Base-by-base conservation (phyloP, 2,888 invertebrate genomes). In the Diarsia dahlii region DNA sequence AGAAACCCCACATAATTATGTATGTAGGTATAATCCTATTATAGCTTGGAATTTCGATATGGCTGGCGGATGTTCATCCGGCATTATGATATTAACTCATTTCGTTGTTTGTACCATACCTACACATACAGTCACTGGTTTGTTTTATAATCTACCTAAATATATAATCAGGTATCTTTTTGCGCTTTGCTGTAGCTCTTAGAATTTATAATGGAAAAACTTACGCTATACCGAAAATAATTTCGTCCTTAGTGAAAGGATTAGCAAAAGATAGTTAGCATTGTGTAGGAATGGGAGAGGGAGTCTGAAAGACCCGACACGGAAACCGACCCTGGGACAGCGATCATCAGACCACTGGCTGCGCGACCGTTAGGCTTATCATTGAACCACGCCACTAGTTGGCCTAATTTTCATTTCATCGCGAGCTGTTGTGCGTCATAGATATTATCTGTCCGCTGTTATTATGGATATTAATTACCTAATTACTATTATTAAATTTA, bases 31-130 rank as follows among this genome's bases (percentile, higher is more conserved):
- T 64, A 52, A 65, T 65, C 58, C 58, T 71, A 52, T 54, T 78
- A 65, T 66, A 69, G 54, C 50, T 65, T 71, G 8, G 28, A 66
- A 34, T 62, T 60, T 50, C 60, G 45, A 28, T 80, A 75, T 62
- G 45, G 13, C 56, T n/a, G 23, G 34, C 80, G 80, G 75, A 80
- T 66, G 70, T 65, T 34, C 71, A 60, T 80, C 81, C 76, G 76
- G 48, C 23, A 52, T 56, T 80, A 70, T 80, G 50, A 56, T 46
- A 65, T 63, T n/a, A 48, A 78, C n/a, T 65, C 45, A 5, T 18
- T n/a, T 39, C 45, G 56, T 48, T 45, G 28, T 45, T 56, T 45
- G 62, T 46, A 12, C 15, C 46, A 5, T 39, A 28, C 8, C 20
- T 23, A 5, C 23, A 69, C 20, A 9, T 15, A 39, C 20, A 20